Evolutionary conservation across 1,140 invertebrate species (phyloP).

Genomic region (Platorchestia sp.): DNA sequence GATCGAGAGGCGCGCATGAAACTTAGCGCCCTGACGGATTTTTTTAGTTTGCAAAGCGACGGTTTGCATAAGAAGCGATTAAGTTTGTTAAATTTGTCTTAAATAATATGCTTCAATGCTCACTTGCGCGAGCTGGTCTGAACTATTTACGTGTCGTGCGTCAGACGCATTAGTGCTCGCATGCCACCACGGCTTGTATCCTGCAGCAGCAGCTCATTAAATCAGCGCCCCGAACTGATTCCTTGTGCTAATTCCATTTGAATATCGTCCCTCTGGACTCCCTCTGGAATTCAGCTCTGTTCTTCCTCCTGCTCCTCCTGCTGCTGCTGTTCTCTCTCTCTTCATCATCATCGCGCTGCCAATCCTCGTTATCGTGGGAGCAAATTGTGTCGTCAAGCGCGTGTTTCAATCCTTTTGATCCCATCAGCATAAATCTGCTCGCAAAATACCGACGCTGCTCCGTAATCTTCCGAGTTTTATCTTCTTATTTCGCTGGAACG

Average conservation of each 20-base stretch:
- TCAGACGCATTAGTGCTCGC: neutral
- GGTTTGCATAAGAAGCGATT: neutral
- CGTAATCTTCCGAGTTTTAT: constrained; percentile 34
- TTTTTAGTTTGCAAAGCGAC: neutral
- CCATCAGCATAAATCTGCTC: constrained; percentile 52
- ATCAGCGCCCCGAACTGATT: constrained; percentile 23
- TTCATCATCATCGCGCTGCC: constrained; percentile 18
- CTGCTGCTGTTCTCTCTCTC: too few species aligned
- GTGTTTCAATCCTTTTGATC: constrained; percentile 53
- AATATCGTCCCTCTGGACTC: constrained; percentile 36
- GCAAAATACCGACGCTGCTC: constrained; percentile 38
- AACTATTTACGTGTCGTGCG: neutral
- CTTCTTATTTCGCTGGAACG: constrained; percentile 27
- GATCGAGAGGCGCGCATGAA: too few species aligned
- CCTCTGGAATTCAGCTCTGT: neutral
- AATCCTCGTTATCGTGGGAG: constrained; percentile 38
- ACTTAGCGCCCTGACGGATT: too few species aligned
- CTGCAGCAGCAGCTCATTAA: constrained; percentile 1
- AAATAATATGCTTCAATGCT: neutral
- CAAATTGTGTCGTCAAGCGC: constrained; percentile 47
- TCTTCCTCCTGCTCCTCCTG: neutral
- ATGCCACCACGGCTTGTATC: neutral
- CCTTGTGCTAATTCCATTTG: constrained; percentile 45
- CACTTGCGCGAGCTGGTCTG: neutral
- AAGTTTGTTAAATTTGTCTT: neutral